Percentiles rank a stretch among this genome's conserved stretches.
phyloP scores from a whole-genome alignment of 2,888 invertebrate genomes.

The Orthonevra nobilis region DNA sequence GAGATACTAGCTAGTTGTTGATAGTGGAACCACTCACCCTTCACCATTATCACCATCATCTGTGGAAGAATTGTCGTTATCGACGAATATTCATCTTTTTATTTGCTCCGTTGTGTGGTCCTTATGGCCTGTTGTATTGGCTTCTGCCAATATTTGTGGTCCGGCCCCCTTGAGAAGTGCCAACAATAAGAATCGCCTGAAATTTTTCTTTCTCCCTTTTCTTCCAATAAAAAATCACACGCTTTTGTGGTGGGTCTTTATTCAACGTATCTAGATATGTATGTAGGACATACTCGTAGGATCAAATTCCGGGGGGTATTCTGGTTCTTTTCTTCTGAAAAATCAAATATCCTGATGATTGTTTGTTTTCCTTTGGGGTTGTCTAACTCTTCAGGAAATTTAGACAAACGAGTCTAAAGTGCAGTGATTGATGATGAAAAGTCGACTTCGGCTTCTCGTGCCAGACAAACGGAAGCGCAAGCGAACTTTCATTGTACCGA shows the following conservation, averaged over 20 bases:
- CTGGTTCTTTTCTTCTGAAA: slow-evolving; percentile 52
- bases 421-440: slow-evolving; percentile 70
- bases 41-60: slow-evolving; percentile 32
- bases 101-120: slow-evolving; percentile 47
- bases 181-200: slow-evolving; percentile 38
- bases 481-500: slow-evolving; percentile 56
- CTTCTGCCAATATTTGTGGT: slow-evolving; percentile 66
- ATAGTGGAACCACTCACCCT: not conserved
- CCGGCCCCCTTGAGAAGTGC: slow-evolving; percentile 32
- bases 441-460: slow-evolving; percentile 38
- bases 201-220: slow-evolving; percentile 15
- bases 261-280: too few relatives aligned
- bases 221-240: slow-evolving; percentile 11
- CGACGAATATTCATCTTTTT: slow-evolving; percentile 65
- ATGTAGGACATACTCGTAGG: too few relatives aligned
- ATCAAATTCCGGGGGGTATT: slow-evolving; percentile 50
- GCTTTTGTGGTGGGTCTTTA: slow-evolving; percentile 59
- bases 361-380: slow-evolving; percentile 70
- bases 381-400: slow-evolving; percentile 70
- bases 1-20: not conserved
- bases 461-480: slow-evolving; percentile 36
- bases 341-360: slow-evolving; percentile 71
- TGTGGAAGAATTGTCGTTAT: slow-evolving; percentile 28
- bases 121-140: slow-evolving; percentile 42
- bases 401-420: slow-evolving; percentile 71